Percentiles rank a stretch among this genome's conserved stretches.
phyloP scores from a whole-genome alignment of 2,888 invertebrate species.

The Mesodorylaimus sp. region DNA sequence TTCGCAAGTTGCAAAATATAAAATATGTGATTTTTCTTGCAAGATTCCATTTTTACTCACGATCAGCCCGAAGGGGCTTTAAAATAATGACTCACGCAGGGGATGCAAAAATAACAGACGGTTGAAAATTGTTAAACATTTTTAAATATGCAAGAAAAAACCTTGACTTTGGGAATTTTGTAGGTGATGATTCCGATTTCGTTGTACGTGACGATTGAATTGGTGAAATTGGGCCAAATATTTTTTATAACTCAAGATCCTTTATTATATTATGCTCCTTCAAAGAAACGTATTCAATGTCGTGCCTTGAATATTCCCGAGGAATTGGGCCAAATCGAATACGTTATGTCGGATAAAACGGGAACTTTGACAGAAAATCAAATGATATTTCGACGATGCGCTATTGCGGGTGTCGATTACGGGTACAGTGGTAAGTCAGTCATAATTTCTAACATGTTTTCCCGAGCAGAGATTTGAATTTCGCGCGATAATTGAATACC shows the following conservation, averaged over 20 bases:
- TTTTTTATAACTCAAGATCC: conserved; percentile 80
- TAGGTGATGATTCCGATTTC: conserved; percentile 89
- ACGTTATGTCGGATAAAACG: conserved; percentile 91
- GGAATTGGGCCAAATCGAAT: conserved; percentile 82
- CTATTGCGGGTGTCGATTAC: conserved; percentile 71
- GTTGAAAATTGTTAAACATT: neutral
- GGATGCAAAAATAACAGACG: neutral
- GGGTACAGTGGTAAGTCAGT: conserved; percentile 31
- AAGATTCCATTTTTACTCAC: no score
- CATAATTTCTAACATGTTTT: no score
- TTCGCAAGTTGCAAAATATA: neutral
- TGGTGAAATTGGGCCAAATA: conserved; percentile 84
- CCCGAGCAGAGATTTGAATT: no score
- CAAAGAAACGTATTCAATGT: conserved; percentile 62
- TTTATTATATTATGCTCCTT: conserved; percentile 57
- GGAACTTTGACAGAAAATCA: conserved; percentile 92
- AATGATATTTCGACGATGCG: conserved; percentile 81
- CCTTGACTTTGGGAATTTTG: conserved; percentile 11
- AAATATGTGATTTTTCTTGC: no score
- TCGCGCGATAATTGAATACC: neutral
- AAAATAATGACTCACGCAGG: neutral
- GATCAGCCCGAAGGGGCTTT: neutral
- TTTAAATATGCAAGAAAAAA: neutral
- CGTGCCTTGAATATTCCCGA: conserved; percentile 89
- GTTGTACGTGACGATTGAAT: conserved; percentile 83